These are phyloP conservation scores for Gryllus bimaculatus DNA, from an alignment of 1,140 invertebrate genomes.

Conservation along the genomic window DNA sequence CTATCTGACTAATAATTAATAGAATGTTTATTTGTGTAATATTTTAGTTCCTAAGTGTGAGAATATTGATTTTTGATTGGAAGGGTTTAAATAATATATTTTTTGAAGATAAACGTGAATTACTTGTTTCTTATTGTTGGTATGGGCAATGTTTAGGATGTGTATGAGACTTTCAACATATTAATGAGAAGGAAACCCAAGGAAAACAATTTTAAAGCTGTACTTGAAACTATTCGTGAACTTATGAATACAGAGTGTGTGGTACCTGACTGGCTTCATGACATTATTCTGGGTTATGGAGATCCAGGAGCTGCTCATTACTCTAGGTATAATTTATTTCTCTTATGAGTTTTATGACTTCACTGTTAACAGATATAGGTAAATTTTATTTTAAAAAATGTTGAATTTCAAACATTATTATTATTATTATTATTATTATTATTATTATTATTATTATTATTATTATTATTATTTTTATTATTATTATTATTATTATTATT, in stretches of 20 bases:
- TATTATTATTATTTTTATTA: neutral
- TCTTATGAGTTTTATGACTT: slow-evolving; percentile 13
- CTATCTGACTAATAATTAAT: no score
- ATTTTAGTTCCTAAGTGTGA: no score
- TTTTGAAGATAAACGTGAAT: neutral
- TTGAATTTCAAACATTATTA: neutral
- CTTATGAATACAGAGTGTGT: slow-evolving; percentile 99
- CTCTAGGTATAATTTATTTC: slow-evolving; percentile 48
- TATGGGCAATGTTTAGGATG: slow-evolving; percentile 47
- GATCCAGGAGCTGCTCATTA: slow-evolving; percentile 95
- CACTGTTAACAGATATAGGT: neutral
- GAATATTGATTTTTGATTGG: no score
- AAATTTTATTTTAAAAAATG: neutral
- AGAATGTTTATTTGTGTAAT: no score
- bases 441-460: neutral
- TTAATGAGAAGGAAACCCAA: slow-evolving; percentile 96
- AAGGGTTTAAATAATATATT: neutral
- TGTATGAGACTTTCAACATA: slow-evolving; percentile 97
- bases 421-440: neutral
- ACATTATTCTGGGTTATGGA: slow-evolving; percentile 95
- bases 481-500: neutral
- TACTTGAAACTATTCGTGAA: slow-evolving; percentile 94
- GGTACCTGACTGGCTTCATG: slow-evolving; percentile 96
- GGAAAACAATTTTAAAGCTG: slow-evolving; percentile 99
- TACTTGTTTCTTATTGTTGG: no score